Evolutionary conservation across 2,888 invertebrate genomes (phyloP), one percentile per base, ranked within the genome.

Genomic region (Polyploca ridens): DNA sequence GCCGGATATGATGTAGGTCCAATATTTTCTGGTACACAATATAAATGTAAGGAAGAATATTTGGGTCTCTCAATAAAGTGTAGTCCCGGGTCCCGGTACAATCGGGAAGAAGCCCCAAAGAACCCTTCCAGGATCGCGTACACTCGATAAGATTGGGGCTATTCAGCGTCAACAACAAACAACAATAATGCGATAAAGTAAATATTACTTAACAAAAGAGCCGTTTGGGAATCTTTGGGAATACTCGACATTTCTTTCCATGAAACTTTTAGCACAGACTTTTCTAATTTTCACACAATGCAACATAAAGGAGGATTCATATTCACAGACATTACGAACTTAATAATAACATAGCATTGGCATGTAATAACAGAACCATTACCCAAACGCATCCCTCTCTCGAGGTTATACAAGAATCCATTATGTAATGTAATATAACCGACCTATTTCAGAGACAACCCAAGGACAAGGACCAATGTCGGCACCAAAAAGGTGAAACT

Each of bases 401-500:
- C 69, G 71, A 49, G 49, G 10, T 19, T 3, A 54, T 19, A 54
- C 16, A 49, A 41, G 13, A 41, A 41, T 13, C 0, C 38, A 41
- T 13, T 13, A 13, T 7, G 83, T 85, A 85, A 88, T 84, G 82
- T 82, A 77, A 76, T 77, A 41, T 41, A 41, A 41, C 41, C 84
- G 85, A 85, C 85, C 86, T 81, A 87, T 81, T 86, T 84, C 71
- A 66, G 66, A 27, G 27, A 27, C 27, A 71, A 76, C 72, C 76
- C 71, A 72, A 75, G 72, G 71, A 73, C 71, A 69, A n/a, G 69
- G 68, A 74, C 75, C 78, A 73, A 72, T 78, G 79, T 81, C 75
- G 71, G 64, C 76, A 66, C 71, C 75, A 81, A 79, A 84, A 87
- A 87, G 88, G 86, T 87, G 84, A 84, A 87, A 83, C 38, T 41